Evolutionary conservation across 2,797 vertebrate genomes (phyloP).

Genomic region (Periparus ater): DNA sequence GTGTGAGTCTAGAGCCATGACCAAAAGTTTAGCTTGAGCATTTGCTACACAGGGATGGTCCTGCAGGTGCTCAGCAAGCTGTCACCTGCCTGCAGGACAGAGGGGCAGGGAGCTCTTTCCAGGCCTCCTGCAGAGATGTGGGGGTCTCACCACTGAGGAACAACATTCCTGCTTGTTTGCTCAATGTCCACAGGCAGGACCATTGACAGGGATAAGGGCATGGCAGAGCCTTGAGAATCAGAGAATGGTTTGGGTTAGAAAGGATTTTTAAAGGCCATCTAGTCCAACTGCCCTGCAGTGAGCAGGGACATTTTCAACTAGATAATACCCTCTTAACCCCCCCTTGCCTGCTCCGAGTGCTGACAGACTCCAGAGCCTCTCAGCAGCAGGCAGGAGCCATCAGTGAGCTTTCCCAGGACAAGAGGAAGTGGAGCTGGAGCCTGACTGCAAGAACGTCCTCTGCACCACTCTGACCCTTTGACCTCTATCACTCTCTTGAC

Average conservation of each 20-base stretch:
- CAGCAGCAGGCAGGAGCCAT: neutral
- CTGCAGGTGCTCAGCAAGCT: neutral
- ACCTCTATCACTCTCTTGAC: neutral
- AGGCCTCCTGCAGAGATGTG: neutral
- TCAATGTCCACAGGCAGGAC: neutral
- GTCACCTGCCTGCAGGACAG: neutral
- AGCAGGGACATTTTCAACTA: neutral
- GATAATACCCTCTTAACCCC: neutral
- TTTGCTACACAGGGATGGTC: neutral
- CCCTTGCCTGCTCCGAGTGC: neutral
- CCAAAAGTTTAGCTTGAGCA: neutral
- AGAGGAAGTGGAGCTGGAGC: neutral
- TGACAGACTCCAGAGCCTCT: neutral
- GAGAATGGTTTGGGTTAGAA: neutral
- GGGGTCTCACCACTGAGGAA: neutral
- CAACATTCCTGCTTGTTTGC: neutral
- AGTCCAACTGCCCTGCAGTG: neutral
- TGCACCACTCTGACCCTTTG: neutral
- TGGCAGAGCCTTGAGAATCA: neutral
- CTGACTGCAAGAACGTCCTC: neutral
- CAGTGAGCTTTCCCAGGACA: neutral
- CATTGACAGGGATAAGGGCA: too few relatives aligned
- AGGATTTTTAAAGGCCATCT: neutral
- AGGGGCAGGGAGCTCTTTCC: neutral
- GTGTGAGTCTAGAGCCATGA: fast-evolving